A percentile compares a stretch with the other conserved stretches of the same genome.
Conservation (phyloP, 2,113 vertebrate genomes). For the Gymnocephalus cernua region DNA sequence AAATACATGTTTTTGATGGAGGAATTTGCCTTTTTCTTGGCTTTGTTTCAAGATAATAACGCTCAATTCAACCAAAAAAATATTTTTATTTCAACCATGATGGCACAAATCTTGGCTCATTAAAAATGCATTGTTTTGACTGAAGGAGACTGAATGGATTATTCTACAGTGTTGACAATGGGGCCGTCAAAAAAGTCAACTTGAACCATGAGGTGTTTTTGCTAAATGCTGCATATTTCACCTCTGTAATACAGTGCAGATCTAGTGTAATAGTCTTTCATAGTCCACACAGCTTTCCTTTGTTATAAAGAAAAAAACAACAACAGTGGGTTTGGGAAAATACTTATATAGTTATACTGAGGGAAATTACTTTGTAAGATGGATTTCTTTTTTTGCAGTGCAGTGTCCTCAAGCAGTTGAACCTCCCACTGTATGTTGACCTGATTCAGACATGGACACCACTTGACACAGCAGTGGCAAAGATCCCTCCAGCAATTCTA, state of each 20-base stretch:
- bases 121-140: conserved; percentile 1
- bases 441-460: conserved; percentile 13
- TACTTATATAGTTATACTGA: background rate
- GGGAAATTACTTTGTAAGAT: background rate
- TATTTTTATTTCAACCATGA: background rate
- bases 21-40: background rate
- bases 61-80: background rate
- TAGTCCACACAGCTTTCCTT: background rate
- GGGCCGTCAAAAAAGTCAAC: background rate
- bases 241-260: background rate
- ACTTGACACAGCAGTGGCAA: conserved; percentile 7
- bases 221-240: background rate
- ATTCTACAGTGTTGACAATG: background rate
- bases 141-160: background rate
- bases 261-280: background rate
- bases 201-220: background rate
- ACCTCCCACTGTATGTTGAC: conserved; percentile 48
- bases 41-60: background rate
- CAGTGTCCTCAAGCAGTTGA: conserved; percentile 1
- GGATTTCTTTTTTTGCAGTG: background rate
- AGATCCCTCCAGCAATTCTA: conserved; percentile 12
- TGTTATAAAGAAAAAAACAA: background rate
- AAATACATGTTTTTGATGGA: background rate
- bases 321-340: background rate
- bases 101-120: background rate